Base-by-base conservation (phyloP, 2,113 vertebrate species). In the Cyprinus carpio region DNA sequence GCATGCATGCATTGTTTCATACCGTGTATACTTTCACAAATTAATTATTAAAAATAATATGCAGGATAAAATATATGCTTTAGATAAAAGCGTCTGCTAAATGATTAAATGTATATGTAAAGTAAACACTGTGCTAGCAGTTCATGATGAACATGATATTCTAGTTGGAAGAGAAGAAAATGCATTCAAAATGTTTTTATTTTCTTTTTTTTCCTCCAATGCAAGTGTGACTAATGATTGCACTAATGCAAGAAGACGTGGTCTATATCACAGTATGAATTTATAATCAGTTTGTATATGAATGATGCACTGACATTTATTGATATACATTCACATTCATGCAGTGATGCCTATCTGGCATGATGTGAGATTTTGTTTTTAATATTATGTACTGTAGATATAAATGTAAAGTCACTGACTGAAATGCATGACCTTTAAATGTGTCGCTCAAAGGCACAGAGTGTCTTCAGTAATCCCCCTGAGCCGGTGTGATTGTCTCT, bases 401-500 rank as follows among this genome's bases (percentile, higher is more conserved):
- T 46, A 34, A 81, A 43, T 65, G 60, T 65, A 64, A 64, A 80
- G 58, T 43, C 58, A 67, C 43, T 4, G 43, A 82, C 16, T 67
- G 27, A 69, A 51, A 82, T 82, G 27, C 43, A 12, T 82, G 27
- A 82, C 40, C 49, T 56, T 62, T 83, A 60, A 49, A 49, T 29
- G 29, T 46, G 62, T 31, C 65, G 40, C 80, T 75, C 54, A 64
- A 62, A 65, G 64, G 84, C 37, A 27, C 58, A 23, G 54, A 83
- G 64, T 58, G 27, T 85, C 56, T 75, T 25, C 82, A 40, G 25
- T 84, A 76, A 81, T 86, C 82, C 62, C 60, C 40, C 23, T 2
- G 64, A 79, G 67, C 51, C 23, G 12, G 9, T 7, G 82, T 23
- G 37, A 81, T 77, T 78, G 77, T 86, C 54, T 86, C 71, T 34